These are phyloP conservation scores for Napeogenes sylphis DNA, from an alignment of 2,888 invertebrate genomes.

Conservation along the genomic window DNA sequence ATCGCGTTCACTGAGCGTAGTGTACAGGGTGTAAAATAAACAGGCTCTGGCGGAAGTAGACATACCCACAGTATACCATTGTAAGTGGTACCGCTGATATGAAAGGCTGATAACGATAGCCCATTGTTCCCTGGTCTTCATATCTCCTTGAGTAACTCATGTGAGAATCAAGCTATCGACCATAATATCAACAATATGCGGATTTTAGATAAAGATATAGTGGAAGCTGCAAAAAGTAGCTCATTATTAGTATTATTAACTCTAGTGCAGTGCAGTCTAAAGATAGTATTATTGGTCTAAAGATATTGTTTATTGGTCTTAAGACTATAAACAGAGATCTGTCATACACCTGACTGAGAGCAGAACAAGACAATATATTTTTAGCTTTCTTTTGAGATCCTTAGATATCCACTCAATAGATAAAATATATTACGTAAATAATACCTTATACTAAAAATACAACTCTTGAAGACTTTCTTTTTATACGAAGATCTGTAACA, in stretches of 20 bases:
- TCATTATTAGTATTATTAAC: too few relatives aligned
- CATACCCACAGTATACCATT: constrained; percentile 25
- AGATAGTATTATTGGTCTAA: too few relatives aligned
- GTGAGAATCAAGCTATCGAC: constrained; percentile 33
- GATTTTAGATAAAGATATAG: constrained; percentile 11
- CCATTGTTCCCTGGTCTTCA: constrained; percentile 38
- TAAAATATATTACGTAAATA: too few relatives aligned
- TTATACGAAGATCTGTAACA: not conserved
- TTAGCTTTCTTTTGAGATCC: too few relatives aligned
- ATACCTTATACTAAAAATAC: too few relatives aligned
- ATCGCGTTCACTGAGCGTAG: constrained; percentile 21
- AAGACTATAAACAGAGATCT: too few relatives aligned
- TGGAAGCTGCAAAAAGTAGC: not conserved
- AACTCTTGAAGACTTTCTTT: not conserved
- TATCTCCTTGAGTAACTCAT: constrained; percentile 37
- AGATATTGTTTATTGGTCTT: too few relatives aligned
- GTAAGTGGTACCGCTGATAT: constrained; percentile 36
- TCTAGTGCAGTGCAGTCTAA: too few relatives aligned
- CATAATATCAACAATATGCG: constrained; percentile 10
- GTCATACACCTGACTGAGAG: too few relatives aligned
- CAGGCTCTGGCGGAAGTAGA: constrained; percentile 34
- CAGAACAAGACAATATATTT: too few relatives aligned
- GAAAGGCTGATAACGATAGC: constrained; percentile 38
- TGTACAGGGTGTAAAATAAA: constrained; percentile 31
- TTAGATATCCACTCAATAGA: too few relatives aligned